Conservation (phyloP, 2,797 vertebrate species). For the Helicolenus hilgendorfi region DNA sequence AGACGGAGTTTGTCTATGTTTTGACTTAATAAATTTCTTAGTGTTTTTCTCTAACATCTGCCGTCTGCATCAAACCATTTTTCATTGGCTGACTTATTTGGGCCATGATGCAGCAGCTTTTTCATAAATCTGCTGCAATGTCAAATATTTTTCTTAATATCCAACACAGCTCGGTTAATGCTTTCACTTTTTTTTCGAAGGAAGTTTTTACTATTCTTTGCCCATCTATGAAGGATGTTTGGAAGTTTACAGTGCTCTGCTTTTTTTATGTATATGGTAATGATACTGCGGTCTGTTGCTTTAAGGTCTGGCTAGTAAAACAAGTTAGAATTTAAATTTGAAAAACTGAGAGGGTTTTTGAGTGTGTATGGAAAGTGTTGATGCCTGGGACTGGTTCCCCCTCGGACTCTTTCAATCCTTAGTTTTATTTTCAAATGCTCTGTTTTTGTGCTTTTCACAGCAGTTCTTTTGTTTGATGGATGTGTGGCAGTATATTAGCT, state of each 20-base stretch:
- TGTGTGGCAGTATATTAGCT: background rate
- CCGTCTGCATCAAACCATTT: background rate
- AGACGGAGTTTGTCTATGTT: background rate
- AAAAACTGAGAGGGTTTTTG: background rate
- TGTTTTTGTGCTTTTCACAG: background rate
- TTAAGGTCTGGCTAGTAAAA: background rate
- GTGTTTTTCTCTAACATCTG: conserved; percentile 2
- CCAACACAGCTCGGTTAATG: background rate
- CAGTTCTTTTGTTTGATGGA: conserved; percentile 13
- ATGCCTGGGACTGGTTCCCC: background rate
- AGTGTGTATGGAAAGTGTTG: background rate
- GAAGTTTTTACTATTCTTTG: background rate
- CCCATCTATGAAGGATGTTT: background rate
- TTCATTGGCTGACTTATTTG: conserved; percentile 29
- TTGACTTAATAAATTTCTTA: conserved; percentile 41
- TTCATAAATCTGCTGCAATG: background rate
- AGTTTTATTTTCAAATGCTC: conserved; percentile 11
- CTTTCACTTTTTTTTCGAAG: background rate
- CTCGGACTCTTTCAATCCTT: background rate
- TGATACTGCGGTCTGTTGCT: background rate
- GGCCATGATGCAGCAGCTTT: conserved; percentile 31
- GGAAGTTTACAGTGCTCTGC: background rate
- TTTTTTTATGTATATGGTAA: background rate
- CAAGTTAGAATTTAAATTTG: background rate
- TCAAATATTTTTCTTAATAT: background rate